Conservation (phyloP, 2,888 invertebrate species). For the Apodemia zela region DNA sequence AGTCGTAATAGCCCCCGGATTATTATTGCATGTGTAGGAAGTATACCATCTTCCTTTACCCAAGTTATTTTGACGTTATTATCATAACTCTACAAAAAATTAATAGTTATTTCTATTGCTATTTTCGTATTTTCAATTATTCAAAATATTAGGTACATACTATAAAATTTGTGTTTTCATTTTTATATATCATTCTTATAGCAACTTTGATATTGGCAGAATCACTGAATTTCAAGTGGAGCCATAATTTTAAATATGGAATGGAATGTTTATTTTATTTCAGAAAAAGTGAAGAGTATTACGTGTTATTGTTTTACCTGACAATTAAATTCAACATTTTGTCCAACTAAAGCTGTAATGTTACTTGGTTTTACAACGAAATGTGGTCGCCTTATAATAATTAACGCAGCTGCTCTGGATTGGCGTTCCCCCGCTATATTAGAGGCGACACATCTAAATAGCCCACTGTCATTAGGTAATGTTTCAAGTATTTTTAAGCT, state of each 20-base stretch:
- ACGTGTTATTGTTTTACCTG: conserved; percentile 56
- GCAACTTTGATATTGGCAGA: conserved; percentile 11
- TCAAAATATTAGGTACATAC: too few relatives aligned
- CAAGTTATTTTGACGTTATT: conserved; percentile 71
- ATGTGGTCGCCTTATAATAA: conserved; percentile 92
- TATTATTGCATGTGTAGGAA: conserved; percentile 65
- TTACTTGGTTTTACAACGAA: conserved; percentile 93
- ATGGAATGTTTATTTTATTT: background rate
- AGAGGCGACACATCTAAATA: conserved; percentile 94
- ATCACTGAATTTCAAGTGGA: background rate
- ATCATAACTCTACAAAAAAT: conserved; percentile 65
- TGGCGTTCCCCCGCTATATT: conserved; percentile 94
- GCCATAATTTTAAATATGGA: background rate
- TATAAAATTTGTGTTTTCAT: too few relatives aligned
- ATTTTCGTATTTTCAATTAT: too few relatives aligned
- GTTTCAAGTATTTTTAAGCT: conserved; percentile 95
- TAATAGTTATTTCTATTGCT: background rate
- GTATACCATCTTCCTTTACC: conserved; percentile 68
- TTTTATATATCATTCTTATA: too few relatives aligned
- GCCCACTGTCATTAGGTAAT: conserved; percentile 92
- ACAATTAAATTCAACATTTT: conserved; percentile 92
- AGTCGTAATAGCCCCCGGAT: conserved; percentile 82
- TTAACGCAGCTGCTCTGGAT: conserved; percentile 88
- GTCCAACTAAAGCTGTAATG: conserved; percentile 89
- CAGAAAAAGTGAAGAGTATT: background rate